Evolutionary conservation across 1,140 invertebrate genomes (phyloP), one percentile per base, ranked within the genome.

Genomic region (Drosophila tani): DNA sequence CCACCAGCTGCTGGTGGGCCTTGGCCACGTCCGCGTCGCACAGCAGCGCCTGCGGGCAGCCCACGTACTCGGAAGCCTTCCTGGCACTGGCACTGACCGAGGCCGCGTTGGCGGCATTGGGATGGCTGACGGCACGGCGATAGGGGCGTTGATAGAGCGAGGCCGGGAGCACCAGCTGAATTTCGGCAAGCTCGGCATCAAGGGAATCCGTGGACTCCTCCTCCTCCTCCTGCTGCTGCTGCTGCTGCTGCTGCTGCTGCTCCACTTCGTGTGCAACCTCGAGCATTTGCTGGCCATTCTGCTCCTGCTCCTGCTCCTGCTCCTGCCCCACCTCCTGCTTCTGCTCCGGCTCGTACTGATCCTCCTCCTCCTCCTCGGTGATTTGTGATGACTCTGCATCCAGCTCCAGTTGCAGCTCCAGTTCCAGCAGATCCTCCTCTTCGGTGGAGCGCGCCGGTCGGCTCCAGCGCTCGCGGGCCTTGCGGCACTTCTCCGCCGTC

Each of bases 401-500:
- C 5, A 5, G 12, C 2, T 45, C 27, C 1, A 11, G 32, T 17
- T 21, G 56, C 7, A 41, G 24, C 0, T 75, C 53, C 43, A 35
- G 41, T 11, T 51, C 27, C 5, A 32, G 11, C n/a, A 9, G n/a
- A 7, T 62, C 40, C 2, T 46, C 56, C 2, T 66, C 71, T 11
- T 75, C 69, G 24, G 24, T 49, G 7, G 74, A 59, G 6, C 45
- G 38, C 17, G 38, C 19, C 9, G 27, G 17, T 2, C 68, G 73
- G 5, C 55, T 51, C 82, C 74, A 85, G 32, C 82, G 82, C 4
- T 84, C 78, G 1, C 82, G 82, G 0, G 58, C 75, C 32, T 29
- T 35, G 6, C 82, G 82, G 43, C 65, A 79, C 46, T 79, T 85
- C 40, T 85, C 82, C 1, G 49, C 74, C 27, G 58, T 75, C 4